A percentile compares a stretch with the other conserved stretches of the same genome.
Evolutionary conservation across 2,888 invertebrate species (phyloP).

Genomic region (Cephonodes hylas): DNA sequence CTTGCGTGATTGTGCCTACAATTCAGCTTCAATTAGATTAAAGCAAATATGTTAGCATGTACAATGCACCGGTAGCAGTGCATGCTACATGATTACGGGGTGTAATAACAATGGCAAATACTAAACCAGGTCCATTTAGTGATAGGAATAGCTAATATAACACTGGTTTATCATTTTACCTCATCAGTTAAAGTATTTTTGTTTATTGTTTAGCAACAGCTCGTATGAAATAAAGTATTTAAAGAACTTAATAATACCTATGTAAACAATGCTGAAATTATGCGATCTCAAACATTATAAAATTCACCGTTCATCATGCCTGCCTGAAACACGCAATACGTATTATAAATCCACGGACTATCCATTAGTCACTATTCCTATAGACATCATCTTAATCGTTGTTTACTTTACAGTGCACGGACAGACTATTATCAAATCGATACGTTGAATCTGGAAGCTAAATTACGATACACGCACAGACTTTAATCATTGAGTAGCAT

Average conservation of each 20-base stretch:
- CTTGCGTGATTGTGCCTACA: slow-evolving; percentile 5
- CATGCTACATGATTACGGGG: background rate
- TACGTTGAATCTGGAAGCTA: background rate
- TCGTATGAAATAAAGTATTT: too few species aligned
- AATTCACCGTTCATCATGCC: background rate
- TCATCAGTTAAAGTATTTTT: too few species aligned
- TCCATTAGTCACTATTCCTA: background rate
- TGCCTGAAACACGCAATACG: background rate
- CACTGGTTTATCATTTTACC: background rate
- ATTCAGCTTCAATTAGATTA: slow-evolving; percentile 4
- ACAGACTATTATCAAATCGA: background rate
- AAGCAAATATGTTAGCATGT: background rate
- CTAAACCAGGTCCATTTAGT: background rate
- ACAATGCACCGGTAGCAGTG: background rate
- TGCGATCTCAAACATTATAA: background rate
- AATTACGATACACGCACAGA: background rate
- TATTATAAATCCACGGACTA: background rate
- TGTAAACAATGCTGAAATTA: too few species aligned
- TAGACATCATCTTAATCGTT: background rate
- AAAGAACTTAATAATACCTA: too few species aligned
- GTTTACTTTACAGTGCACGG: background rate
- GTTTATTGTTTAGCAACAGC: too few species aligned
- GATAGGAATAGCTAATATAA: background rate
- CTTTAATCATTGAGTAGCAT: too few species aligned
- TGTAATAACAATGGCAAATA: background rate